A percentile compares a stretch with the other conserved stretches of the same genome.
These are phyloP conservation scores for Nycticryphes semicollaris DNA, from an alignment of 2,113 vertebrate genomes.

Conservation along the genomic window DNA sequence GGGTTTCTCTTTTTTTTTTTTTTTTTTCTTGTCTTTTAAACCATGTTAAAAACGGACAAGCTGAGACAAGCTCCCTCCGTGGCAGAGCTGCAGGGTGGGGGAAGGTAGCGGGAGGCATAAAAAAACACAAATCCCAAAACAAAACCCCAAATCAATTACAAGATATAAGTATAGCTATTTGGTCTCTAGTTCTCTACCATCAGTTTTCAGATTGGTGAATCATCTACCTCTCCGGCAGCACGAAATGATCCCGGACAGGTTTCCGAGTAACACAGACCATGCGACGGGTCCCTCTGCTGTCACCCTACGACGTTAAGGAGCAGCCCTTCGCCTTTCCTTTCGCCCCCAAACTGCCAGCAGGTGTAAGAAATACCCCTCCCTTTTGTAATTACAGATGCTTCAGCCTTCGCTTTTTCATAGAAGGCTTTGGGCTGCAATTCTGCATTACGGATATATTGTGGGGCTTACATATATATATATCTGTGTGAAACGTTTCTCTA, in stretches of 20 bases:
- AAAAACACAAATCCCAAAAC: neutral
- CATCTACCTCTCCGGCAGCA: constrained; percentile 3
- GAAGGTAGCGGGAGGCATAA: neutral
- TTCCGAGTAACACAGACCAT: constrained; percentile 9
- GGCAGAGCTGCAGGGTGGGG: neutral
- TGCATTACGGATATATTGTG: neutral
- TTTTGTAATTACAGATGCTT: neutral
- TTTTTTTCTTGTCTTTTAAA: constrained; percentile 13
- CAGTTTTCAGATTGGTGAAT: constrained; percentile 25
- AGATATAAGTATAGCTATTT: constrained; percentile 26
- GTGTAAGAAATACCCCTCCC: neutral
- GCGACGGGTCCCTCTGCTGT: neutral
- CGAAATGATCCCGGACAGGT: neutral
- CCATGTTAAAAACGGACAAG: neutral
- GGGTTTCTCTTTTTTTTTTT: neutral
- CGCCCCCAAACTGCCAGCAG: neutral
- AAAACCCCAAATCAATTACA: constrained; percentile 43
- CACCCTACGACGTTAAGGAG: neutral
- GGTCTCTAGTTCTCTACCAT: constrained; percentile 24
- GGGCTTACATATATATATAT: neutral
- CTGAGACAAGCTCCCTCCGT: neutral
- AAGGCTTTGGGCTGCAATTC: neutral
- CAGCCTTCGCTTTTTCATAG: neutral
- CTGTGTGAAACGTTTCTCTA: neutral
- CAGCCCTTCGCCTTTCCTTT: constrained; percentile 14